Conservation (phyloP, 2,888 invertebrate species). For the Synanthedon myopaeformis region DNA sequence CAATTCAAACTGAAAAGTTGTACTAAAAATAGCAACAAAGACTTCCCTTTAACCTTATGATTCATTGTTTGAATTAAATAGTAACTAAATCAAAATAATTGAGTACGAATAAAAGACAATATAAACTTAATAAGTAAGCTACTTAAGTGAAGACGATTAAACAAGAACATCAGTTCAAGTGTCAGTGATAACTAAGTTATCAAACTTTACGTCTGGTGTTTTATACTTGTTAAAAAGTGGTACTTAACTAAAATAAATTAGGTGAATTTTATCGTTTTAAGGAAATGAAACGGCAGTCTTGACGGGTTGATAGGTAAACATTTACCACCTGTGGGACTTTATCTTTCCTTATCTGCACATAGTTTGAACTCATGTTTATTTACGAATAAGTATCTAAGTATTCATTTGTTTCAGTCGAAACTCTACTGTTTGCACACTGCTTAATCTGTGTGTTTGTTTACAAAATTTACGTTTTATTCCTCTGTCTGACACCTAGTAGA, state of each 20-base stretch:
- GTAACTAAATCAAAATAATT: too few species aligned
- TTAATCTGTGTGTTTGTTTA: too few species aligned
- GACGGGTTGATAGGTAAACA: not conserved
- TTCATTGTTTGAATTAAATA: too few species aligned
- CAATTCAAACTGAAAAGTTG: not conserved
- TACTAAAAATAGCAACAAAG: not conserved
- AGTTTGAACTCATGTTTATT: not conserved
- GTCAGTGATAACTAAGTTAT: not conserved
- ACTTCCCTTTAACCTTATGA: too few species aligned
- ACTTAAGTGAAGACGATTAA: not conserved
- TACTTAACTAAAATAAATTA: not conserved
- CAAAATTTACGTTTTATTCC: too few species aligned
- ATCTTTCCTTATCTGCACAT: conserved; percentile 2
- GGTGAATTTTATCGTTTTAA: not conserved
- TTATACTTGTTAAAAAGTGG: not conserved
- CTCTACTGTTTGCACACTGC: too few species aligned
- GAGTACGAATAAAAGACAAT: too few species aligned
- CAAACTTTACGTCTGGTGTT: not conserved
- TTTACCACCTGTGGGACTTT: conserved; percentile 4
- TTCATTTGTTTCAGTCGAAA: too few species aligned
- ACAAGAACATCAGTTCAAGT: not conserved
- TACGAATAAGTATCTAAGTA: not conserved
- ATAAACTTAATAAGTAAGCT: too few species aligned
- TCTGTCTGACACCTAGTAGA: too few species aligned
- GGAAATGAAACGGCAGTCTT: not conserved